phyloP scores from a whole-genome alignment of 1,140 invertebrate species.

The Bombus difficillimus region DNA sequence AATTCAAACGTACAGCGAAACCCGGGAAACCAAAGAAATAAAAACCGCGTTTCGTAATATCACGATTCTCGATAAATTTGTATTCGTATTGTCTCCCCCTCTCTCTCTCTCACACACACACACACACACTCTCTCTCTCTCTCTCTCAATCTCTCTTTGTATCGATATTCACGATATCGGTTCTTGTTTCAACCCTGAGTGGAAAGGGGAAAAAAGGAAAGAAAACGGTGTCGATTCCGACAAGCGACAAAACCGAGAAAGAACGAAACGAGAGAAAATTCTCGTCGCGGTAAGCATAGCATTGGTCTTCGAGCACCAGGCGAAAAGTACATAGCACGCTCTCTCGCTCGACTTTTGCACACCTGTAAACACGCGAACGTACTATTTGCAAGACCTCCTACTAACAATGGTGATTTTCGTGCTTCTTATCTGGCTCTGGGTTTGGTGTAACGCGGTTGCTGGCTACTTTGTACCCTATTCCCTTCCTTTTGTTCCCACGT shows the following conservation, averaged over 20 bases:
- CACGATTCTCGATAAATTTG: background rate
- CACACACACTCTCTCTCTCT: background rate
- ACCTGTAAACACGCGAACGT: conserved; percentile 65
- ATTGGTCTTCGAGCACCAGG: background rate
- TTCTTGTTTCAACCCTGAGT: background rate
- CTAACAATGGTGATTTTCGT: conserved; percentile 78
- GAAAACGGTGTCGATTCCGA: background rate
- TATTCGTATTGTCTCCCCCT: too few species aligned
- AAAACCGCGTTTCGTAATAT: background rate
- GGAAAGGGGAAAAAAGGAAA: background rate
- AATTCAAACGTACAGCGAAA: background rate
- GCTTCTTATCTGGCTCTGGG: conserved; percentile 78
- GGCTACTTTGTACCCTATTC: conserved; percentile 79
- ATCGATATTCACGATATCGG: conserved; percentile 10
- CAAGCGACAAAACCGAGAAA: background rate
- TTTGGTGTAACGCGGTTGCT: conserved; percentile 83
- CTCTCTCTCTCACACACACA: rapidly evolving
- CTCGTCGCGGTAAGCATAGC: conserved; percentile 19
- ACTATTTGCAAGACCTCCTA: conserved; percentile 70
- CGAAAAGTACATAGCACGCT: conserved; percentile 39
- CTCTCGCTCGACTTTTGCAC: conserved; percentile 61
- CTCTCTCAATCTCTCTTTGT: conserved; percentile 56
- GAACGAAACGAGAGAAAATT: background rate
- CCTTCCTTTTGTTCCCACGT: conserved; percentile 27
- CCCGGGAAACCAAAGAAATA: background rate